Conservation (phyloP, 2,797 vertebrate genomes). For the Nannoperca australis region DNA sequence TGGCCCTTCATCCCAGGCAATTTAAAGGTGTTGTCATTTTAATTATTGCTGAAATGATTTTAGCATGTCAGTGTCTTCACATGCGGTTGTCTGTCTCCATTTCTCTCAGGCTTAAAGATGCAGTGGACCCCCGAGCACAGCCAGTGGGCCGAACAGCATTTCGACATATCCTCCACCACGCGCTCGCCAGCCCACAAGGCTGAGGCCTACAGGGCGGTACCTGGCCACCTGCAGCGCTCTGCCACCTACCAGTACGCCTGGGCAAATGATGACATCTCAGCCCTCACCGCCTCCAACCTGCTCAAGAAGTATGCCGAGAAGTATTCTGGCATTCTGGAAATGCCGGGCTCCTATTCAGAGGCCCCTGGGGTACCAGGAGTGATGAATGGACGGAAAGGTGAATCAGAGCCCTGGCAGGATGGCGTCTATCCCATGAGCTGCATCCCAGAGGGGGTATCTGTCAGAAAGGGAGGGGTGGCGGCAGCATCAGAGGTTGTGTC, state of each 20-base stretch:
- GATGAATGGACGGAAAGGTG: slow-evolving; percentile 93
- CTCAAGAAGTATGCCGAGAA: slow-evolving; percentile 99
- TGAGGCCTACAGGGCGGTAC: slow-evolving; percentile 90
- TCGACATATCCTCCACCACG: slow-evolving; percentile 98
- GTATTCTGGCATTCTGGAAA: slow-evolving; percentile 96
- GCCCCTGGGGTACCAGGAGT: slow-evolving; percentile 84
- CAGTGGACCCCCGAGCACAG: slow-evolving; percentile 99
- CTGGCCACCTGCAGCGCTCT: slow-evolving; percentile 83
- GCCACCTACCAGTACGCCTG: slow-evolving; percentile 95
- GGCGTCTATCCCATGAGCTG: slow-evolving; percentile 96
- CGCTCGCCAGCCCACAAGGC: slow-evolving; percentile 98
- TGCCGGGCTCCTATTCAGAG: slow-evolving; percentile 88
- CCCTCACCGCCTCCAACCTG: slow-evolving; percentile 96
- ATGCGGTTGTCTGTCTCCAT: slow-evolving; percentile 6
- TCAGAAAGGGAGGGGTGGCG: slow-evolving; percentile 92
- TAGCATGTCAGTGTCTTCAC: not conserved
- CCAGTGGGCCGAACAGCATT: slow-evolving; percentile 99
- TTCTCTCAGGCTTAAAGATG: slow-evolving; percentile 96
- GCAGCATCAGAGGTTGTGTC: slow-evolving; percentile 91
- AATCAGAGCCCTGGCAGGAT: slow-evolving; percentile 96
- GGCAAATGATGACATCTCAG: slow-evolving; percentile 98
- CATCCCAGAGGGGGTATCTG: slow-evolving; percentile 90
- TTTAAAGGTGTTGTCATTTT: slow-evolving; percentile 52
- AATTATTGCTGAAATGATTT: slow-evolving; percentile 38
- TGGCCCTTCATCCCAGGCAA: slow-evolving; percentile 28